Conservation (phyloP, 2,797 vertebrate genomes). For the Kryptolebias ocellatus region DNA sequence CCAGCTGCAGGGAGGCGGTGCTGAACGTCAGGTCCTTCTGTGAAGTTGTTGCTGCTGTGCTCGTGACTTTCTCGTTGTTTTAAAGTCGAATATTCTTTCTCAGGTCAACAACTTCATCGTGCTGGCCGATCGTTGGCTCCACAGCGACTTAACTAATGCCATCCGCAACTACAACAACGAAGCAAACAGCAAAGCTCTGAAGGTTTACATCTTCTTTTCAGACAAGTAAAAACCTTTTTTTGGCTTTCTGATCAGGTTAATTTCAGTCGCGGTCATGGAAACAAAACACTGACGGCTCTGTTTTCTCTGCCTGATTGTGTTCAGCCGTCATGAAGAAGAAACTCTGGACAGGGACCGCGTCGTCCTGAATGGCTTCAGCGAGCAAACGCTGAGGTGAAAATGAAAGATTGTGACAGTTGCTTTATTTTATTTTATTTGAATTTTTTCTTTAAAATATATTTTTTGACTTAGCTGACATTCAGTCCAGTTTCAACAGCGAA, state of each 20-base stretch:
- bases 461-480: no score
- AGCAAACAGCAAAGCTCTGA: conserved; percentile 73
- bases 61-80: neutral
- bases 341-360: conserved; percentile 63
- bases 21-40: no score
- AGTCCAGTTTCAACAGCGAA: no score
- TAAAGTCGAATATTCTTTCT: neutral
- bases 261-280: neutral
- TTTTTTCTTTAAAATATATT: no score
- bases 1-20: no score
- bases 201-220: conserved; percentile 65
- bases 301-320: neutral
- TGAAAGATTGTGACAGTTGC: no score
- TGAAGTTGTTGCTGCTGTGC: neutral
- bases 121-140: rapidly evolving
- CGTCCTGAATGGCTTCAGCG: conserved; percentile 81
- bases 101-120: conserved; percentile 86
- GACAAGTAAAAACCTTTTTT: conserved; percentile 7
- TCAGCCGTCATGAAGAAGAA: rapidly evolving
- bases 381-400: conserved; percentile 86
- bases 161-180: conserved; percentile 70
- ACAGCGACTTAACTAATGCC: rapidly evolving
- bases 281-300: neutral
- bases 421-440: no score
- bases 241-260: neutral